Conservation (phyloP, 2,113 vertebrate genomes). For the Ramphastos sulfuratus region DNA sequence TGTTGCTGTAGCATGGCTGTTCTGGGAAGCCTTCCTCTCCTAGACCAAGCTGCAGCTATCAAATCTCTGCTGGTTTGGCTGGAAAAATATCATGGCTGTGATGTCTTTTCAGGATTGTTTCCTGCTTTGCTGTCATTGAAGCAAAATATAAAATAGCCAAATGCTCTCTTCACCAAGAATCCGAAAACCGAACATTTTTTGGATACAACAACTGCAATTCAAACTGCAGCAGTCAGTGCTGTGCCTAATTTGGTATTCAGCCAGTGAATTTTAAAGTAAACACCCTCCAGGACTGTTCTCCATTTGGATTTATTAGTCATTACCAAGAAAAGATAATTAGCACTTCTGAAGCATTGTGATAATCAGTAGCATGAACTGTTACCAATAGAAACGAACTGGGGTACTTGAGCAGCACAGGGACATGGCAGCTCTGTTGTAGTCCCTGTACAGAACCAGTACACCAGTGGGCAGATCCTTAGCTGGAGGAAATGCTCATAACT, state of each 20-base stretch:
- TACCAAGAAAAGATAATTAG: constrained; percentile 67
- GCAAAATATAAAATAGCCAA: neutral
- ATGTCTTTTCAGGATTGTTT: neutral
- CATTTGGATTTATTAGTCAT: constrained; percentile 65
- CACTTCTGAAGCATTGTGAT: constrained; percentile 49
- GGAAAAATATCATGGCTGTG: neutral
- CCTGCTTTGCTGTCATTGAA: neutral
- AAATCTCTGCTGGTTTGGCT: neutral
- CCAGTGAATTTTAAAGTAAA: constrained; percentile 58
- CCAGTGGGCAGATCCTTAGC: constrained; percentile 12
- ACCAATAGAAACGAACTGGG: constrained; percentile 4
- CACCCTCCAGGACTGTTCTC: constrained; percentile 58
- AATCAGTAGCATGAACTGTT: constrained; percentile 45
- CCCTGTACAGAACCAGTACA: neutral
- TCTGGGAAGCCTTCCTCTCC: neutral
- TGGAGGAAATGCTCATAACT: neutral
- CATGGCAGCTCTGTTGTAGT: neutral
- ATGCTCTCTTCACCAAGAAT: neutral
- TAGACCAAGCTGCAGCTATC: neutral
- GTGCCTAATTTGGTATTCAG: constrained; percentile 28
- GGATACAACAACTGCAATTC: constrained; percentile 10
- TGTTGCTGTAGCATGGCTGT: neutral
- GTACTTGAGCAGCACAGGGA: neutral
- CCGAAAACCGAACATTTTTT: neutral
- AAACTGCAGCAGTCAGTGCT: constrained; percentile 15